Evolutionary conservation across 2,797 vertebrate genomes (phyloP), one percentile per base, ranked within the genome.

Genomic region (Gadopsis bispinosus): DNA sequence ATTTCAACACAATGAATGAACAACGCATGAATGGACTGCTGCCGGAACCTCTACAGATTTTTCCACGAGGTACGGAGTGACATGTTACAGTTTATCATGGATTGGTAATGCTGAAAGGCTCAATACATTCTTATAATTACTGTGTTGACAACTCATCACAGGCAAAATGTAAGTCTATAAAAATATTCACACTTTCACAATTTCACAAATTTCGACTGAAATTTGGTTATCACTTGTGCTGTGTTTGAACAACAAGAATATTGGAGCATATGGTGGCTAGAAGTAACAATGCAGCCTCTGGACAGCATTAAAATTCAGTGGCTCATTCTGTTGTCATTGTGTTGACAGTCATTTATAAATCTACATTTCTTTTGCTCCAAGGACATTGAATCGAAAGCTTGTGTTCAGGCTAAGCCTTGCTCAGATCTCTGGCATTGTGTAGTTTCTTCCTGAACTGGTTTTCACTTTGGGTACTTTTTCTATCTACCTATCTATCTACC

Each of bases 11-110:
- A 71, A 95, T 98, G 93, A 96, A 97, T 93, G 98, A 99, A 83
- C 97, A 99, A 89, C 96, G 97, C 79, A 96, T 97, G 91, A 98
- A 97, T 88, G 97, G 97, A 89, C 95, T 97, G 73, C 86, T 98
- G 92, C 97, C 96, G 66, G 98, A 99, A 85, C 97, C 98, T 72
- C 96, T 99, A 1, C 98, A 99, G 94, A 99, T 99, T 92, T 99
- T 98, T 95, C 98, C 98, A 89, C 96, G 98, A 98, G 98, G 98
- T 99, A 97, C 91, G 11, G 16, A 54, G 43, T 83, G 61, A 71
- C 66, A 45, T 33, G 31, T 77, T 63, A 35, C 35, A 39, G 26
- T 83, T 87, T 60, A 68, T 75, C 53, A 59, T 12, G 5, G n/a
- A 47, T 29, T 55, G 45, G 14, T 19, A 37, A 71, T 29, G 65